Percentiles rank a stretch among this genome's conserved stretches.
phyloP scores from a whole-genome alignment of 53 echinoderm and acorn worm species.

The Stichopus horrens region DNA sequence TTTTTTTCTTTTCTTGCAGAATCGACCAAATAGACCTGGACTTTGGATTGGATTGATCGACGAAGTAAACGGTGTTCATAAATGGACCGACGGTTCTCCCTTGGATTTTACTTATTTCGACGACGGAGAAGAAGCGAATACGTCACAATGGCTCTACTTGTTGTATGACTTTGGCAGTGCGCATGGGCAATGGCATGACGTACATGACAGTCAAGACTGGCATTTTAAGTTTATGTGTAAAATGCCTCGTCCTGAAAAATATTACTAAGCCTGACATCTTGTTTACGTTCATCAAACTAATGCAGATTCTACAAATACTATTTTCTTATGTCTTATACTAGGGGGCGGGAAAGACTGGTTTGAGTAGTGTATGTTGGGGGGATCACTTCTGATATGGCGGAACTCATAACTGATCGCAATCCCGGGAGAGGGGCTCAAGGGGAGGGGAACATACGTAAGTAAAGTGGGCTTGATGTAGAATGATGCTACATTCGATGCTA shows the following conservation, averaged over 20 bases:
- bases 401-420: no score
- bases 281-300: no score
- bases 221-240: constrained; percentile 29
- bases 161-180: background rate
- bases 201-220: background rate
- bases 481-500: no score
- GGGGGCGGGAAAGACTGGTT: no score
- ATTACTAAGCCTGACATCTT: no score
- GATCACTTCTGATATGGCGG: no score
- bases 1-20: background rate
- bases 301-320: no score
- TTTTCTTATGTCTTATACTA: no score
- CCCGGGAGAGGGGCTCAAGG: no score
- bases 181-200: constrained; percentile 24
- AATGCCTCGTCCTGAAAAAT: background rate
- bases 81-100: background rate
- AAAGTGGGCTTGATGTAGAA: no score
- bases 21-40: background rate
- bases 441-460: no score
- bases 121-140: background rate
- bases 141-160: background rate
- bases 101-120: constrained; percentile 8
- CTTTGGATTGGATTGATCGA: constrained; percentile 22
- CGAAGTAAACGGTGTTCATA: background rate
- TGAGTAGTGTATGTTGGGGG: no score